Percentiles rank a stretch among this genome's conserved stretches.
These are phyloP conservation scores for Peromyscus leucopus DNA, from an alignment of 2,113 vertebrate species.

Conservation along the genomic window DNA sequence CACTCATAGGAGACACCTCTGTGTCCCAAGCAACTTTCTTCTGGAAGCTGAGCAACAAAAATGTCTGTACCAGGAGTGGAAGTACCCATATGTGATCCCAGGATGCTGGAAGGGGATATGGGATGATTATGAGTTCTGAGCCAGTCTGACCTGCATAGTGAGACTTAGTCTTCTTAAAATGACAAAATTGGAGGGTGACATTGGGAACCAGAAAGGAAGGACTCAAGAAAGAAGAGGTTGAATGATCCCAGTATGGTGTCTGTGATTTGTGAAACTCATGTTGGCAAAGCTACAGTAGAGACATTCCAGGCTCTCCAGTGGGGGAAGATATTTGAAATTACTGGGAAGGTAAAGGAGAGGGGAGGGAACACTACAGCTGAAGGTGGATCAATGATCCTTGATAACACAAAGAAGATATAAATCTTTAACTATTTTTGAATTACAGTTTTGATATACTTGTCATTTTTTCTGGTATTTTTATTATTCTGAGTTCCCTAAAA, in stretches of 20 bases:
- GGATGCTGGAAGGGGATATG: background rate
- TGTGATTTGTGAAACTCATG: background rate
- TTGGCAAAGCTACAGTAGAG: background rate
- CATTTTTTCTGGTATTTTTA: background rate
- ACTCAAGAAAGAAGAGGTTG: background rate
- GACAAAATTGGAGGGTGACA: background rate
- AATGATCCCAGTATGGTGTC: background rate
- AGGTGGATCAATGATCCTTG: background rate
- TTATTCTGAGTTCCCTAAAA: background rate
- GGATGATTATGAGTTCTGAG: background rate
- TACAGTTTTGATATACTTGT: background rate
- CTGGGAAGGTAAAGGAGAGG: background rate
- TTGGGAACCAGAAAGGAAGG: background rate
- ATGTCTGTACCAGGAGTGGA: background rate
- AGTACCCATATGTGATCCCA: too few species aligned
- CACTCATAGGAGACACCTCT: background rate
- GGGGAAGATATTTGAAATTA: background rate
- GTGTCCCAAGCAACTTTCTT: background rate
- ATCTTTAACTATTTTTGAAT: background rate
- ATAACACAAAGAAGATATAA: background rate
- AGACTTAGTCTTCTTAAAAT: background rate
- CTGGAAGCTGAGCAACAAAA: background rate
- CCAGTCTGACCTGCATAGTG: background rate
- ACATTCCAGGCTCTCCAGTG: background rate
- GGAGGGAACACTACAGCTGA: background rate